Percentiles rank a stretch among this genome's conserved stretches.
These are phyloP conservation scores for Lamellibrachia luymesi DNA, from an alignment of 1,140 invertebrate genomes.

Conservation along the genomic window DNA sequence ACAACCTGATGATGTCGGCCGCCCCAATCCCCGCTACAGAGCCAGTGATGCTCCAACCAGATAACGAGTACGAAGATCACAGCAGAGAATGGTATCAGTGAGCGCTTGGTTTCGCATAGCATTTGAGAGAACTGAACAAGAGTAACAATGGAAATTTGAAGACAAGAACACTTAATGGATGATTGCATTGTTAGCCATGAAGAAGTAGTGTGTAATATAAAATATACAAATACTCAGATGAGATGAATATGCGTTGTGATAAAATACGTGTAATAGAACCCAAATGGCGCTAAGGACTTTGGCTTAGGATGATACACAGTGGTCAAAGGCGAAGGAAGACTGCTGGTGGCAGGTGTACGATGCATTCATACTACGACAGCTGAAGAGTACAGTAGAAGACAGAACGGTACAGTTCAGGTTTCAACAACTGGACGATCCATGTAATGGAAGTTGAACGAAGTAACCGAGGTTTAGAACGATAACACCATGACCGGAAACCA, in stretches of 20 bases:
- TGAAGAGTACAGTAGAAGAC: too few species aligned
- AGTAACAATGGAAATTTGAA: not conserved
- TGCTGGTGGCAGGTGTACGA: too few species aligned
- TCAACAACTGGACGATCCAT: not conserved
- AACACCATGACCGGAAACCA: not conserved
- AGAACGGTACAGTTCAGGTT: not conserved
- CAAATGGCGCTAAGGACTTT: too few species aligned
- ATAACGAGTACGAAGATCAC: not conserved
- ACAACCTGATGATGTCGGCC: not conserved
- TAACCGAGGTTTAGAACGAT: not conserved
- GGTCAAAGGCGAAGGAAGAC: too few species aligned
- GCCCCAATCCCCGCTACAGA: not conserved
- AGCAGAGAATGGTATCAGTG: not conserved
- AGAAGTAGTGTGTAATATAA: not conserved
- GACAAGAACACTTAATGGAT: not conserved
- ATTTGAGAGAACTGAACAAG: not conserved
- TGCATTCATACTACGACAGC: too few species aligned
- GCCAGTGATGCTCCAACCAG: not conserved
- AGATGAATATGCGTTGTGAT: not conserved
- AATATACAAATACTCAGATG: not conserved
- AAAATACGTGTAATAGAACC: not conserved
- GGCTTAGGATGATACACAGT: too few species aligned
- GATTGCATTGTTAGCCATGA: not conserved
- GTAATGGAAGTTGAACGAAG: not conserved
- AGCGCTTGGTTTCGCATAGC: not conserved